Conservation (phyloP, 53 echinoderm and acorn worm genomes). For the Glandiceps talaboti region DNA sequence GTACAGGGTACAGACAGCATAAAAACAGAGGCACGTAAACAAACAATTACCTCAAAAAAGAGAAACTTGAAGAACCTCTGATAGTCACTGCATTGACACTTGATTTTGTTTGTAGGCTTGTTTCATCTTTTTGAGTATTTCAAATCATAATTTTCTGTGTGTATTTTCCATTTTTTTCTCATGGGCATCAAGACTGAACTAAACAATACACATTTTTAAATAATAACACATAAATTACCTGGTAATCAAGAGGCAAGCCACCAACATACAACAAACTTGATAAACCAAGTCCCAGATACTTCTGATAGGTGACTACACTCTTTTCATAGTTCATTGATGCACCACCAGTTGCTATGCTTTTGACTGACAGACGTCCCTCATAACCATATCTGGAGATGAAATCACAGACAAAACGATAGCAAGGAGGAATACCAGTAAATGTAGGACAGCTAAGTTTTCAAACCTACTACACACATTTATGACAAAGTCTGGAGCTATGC, state of each 20-base stretch:
- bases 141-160: too few relatives aligned
- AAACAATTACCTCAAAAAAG: too few relatives aligned
- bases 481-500: not conserved
- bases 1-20: too few relatives aligned
- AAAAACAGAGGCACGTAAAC: too few relatives aligned
- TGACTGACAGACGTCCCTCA: conserved; percentile 74
- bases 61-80: too few relatives aligned
- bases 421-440: not conserved
- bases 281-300: conserved; percentile 31
- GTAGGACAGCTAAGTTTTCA: not conserved
- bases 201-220: too few relatives aligned
- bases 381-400: conserved; percentile 45
- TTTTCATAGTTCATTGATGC: conserved; percentile 45
- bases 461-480: not conserved
- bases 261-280: conserved; percentile 48
- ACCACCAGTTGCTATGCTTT: conserved; percentile 68
- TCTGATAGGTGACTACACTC: conserved; percentile 44
- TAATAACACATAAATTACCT: too few relatives aligned
- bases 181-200: too few relatives aligned
- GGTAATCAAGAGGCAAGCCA: conserved; percentile 47
- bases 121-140: too few relatives aligned
- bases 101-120: too few relatives aligned
- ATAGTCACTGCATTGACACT: too few relatives aligned
- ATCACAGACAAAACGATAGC: not conserved
- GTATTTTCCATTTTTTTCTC: too few relatives aligned